phyloP scores from a whole-genome alignment of 2,888 invertebrate genomes.

The Diarsia rubi region DNA sequence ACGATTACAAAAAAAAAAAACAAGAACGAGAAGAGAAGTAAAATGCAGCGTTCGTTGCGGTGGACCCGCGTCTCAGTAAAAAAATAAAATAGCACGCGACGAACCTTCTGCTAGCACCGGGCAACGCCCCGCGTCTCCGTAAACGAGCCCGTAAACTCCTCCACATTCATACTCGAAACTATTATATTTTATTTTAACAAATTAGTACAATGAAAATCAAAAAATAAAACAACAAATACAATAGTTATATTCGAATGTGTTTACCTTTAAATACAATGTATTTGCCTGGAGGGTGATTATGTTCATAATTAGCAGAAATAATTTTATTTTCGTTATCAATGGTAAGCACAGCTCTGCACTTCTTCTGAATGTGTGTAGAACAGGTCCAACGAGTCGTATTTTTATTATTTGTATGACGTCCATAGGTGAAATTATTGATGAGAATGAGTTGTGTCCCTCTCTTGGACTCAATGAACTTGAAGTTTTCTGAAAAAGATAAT shows the following conservation, averaged over 20 bases:
- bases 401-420: background rate
- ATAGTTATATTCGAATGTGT: constrained; percentile 32
- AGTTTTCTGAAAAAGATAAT: constrained; percentile 15
- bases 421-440: constrained; percentile 16
- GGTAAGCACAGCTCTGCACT: constrained; percentile 3
- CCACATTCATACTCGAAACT: too few species aligned
- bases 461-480: background rate
- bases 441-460: constrained; percentile 15
- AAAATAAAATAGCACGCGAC: too few species aligned
- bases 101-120: too few species aligned
- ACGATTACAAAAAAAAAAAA: too few species aligned
- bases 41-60: too few species aligned
- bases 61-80: too few species aligned
- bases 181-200: background rate
- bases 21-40: too few species aligned
- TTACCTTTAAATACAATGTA: constrained; percentile 13
- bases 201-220: background rate
- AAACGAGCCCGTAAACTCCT: too few species aligned
- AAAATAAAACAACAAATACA: background rate
- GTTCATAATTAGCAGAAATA: constrained; percentile 15
- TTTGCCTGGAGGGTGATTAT: constrained; percentile 41
- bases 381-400: constrained; percentile 16
- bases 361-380: constrained; percentile 21
- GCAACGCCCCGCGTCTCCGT: too few species aligned
- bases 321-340: constrained; percentile 13